A percentile compares a stretch with the other conserved stretches of the same genome.
Evolutionary conservation across 2,113 vertebrate species (phyloP).

Genomic region (Suricata suricatta): DNA sequence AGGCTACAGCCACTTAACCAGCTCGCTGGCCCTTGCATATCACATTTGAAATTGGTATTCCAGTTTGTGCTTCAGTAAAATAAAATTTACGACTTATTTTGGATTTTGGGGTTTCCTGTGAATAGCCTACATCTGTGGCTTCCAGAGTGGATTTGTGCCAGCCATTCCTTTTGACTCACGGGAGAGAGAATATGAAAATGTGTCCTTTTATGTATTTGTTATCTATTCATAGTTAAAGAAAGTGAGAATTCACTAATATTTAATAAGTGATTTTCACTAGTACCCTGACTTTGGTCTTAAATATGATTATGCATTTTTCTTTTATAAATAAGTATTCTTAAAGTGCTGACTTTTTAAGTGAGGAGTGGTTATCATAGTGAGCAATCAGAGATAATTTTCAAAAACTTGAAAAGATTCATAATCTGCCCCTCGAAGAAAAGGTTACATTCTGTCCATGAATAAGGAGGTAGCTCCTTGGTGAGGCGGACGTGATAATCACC

Average conservation of each 20-base stretch:
- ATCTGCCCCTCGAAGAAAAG: neutral
- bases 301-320: neutral
- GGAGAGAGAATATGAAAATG: neutral
- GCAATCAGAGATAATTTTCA: neutral
- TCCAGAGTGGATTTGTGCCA: neutral
- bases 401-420: neutral
- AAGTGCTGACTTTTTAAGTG: neutral
- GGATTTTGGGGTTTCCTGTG: neutral
- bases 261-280: constrained; percentile 36
- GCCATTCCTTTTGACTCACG: neutral
- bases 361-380: neutral
- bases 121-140: neutral
- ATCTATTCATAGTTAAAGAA: neutral
- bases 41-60: neutral
- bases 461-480: neutral
- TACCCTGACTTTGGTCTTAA: constrained; percentile 31
- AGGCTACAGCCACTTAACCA: neutral
- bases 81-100: neutral
- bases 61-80: neutral
- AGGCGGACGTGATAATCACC: neutral
- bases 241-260: neutral
- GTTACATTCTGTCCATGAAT: neutral
- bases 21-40: neutral
- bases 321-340: neutral
- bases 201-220: constrained; percentile 10